Base-by-base conservation (phyloP, 2,797 vertebrate genomes). In the Sebastes taczanowskii region DNA sequence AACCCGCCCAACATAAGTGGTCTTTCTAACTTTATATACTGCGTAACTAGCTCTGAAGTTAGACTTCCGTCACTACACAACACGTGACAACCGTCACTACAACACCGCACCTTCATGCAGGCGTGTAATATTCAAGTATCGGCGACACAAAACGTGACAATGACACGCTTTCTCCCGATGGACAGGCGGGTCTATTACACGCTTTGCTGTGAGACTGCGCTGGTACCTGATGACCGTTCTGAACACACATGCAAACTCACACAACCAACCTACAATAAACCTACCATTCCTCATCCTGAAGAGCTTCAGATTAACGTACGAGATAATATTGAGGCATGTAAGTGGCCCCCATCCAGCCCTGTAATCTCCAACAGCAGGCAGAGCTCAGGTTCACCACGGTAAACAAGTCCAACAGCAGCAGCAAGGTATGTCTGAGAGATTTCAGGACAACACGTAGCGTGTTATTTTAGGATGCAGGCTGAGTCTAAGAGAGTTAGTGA, bases 391-490 rank as follows among this genome's bases (percentile, higher is more conserved):
- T 86, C 83, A 38, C 73, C 71, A 55, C 23, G 60, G 89, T 86
- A 86, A 89, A 92, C 82, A 86, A 67, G 84, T 69, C 86, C 68
- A 82, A 78, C 81, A 83, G 84, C 87, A 83, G 84, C 87, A 83
- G 78, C 74, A 72, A 89, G 81, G 78, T 85, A 87, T 86, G 88
- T 87, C 80, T 78, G 80, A 81, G 74, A 88, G 85, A 79, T 65
- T 78, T 89, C 83, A 68, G 74, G 64, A 85, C 82, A 75, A 86
- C 85, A 84, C 55, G 66, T 60, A 80, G 76, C 64, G 8, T 71
- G 87, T 84, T 92, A 92, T 92, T 91, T 92, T 84, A 77, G 82
- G 85, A 86, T 29, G 69, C 83, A 74, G 71, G 69, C 72, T 38
- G 80, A 87, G 78, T 81, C 82, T 74, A 74, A 22, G 27, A 78